Evolutionary conservation across 2,888 invertebrate genomes (phyloP), one percentile per base, ranked within the genome.

Genomic region (Zootermopsis nevadensis): DNA sequence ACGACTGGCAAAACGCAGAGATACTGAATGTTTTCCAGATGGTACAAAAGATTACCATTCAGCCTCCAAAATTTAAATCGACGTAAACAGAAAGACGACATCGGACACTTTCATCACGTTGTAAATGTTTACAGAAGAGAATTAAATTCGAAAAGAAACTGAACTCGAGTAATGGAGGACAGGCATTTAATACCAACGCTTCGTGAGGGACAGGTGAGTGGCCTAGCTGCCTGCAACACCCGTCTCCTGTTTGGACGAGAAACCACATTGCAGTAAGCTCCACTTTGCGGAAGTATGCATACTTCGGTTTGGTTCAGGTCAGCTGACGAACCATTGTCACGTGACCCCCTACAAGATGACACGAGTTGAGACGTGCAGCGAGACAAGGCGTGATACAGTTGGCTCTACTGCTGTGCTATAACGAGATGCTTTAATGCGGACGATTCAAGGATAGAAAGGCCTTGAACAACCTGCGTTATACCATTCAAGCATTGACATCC

Each of bases 281-380:
- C 69, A 27, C 31, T 69, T 69, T 69, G 69, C 69, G 69, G 69
- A 69, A 69, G 69, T 69, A 69, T 69, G 69, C 69, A 69, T 69
- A 69, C 69, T 69, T 69, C 19, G 69, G 69, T 31, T 69, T 33
- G 33, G 69, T 69, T 38, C 74, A 74, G 74, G 74, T 74, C 74
- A 74, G 74, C 74, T 74, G 74, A 74, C 74, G 74, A 74, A 74
- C 31, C 38, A 74, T 74, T 74, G 74, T 74, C 74, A 74, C 74
- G 74, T 74, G 74, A 74, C 74, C 74, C 30, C 67, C 31, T 69
- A 30, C 4, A 69, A 69, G 69, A 69, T 69, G 69, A 69, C 69
- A 69, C 69, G 69, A 33, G 31, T 69, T 69, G 31, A 69, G 33
- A 69, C 69, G 69, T 69, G 69, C 69, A 69, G 31, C 31, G 33